Conservation (phyloP, 2,888 invertebrate genomes). For the Leptura quadrifasciata region DNA sequence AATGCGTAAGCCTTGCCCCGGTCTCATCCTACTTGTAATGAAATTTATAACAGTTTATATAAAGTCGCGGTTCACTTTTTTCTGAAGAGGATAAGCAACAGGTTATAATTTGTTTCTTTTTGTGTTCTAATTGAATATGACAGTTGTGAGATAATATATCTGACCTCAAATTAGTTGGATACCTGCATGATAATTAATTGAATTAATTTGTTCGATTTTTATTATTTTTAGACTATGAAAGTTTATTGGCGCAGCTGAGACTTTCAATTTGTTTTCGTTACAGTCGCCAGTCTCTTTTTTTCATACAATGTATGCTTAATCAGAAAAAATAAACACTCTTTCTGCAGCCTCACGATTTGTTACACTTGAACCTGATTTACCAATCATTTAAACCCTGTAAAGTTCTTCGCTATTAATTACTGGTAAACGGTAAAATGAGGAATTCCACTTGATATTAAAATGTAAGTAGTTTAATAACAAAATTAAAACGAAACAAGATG, state of each 20-base stretch:
- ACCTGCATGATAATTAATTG: constrained; percentile 19
- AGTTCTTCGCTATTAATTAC: no score
- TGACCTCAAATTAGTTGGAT: constrained; percentile 51
- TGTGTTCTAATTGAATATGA: constrained; percentile 61
- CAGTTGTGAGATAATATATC: constrained; percentile 59
- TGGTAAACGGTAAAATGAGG: no score
- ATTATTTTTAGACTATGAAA: constrained; percentile 15
- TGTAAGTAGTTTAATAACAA: no score
- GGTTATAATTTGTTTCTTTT: constrained; percentile 57
- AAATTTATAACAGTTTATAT: constrained; percentile 16
- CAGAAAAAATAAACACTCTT: background rate
- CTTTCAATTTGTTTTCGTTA: background rate
- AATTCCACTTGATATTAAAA: no score
- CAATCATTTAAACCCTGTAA: background rate
- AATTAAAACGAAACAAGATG: no score
- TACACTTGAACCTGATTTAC: background rate
- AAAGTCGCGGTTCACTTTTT: constrained; percentile 31
- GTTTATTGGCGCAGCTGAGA: background rate
- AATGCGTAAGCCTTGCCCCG: constrained; percentile 9
- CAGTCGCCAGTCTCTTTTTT: background rate
- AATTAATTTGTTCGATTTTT: constrained; percentile 24
- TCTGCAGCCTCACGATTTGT: constrained; percentile 1
- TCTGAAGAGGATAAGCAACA: constrained; percentile 53
- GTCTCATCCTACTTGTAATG: constrained; percentile 21
- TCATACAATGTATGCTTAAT: background rate